Evolutionary conservation across 2,888 invertebrate species (phyloP), one percentile per base, ranked within the genome.

Genomic region (Melikaiella ostensackeni): DNA sequence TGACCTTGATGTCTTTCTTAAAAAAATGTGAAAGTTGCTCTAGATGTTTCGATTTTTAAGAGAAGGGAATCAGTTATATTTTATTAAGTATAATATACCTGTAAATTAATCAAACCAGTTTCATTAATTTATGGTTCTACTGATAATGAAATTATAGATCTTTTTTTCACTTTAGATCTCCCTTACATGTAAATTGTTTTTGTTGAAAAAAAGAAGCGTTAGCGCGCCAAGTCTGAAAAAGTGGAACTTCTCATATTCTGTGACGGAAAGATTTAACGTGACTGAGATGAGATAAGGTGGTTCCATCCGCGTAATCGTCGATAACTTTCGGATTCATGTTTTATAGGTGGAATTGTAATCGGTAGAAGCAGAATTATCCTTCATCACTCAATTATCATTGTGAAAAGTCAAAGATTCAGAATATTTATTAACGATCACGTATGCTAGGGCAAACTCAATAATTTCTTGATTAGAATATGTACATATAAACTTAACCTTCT

Each of bases 231-330:
- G 50, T n/a, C n/a, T 50, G 19, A 57, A 24, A 57, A 24, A 24
- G 24, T 24, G 1, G 24, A 13, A 57, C 4, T 57, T 24, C 3
- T 57, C 21, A 30, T 30, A 30, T 30, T 30, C 11, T 55, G 57
- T 57, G 74, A 74, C 57, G 35, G 27, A 55, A 55, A 62, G 62
- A 50, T 35, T 24, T 9, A 24, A 21, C 63, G 24, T 66, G 33
- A 77, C 74, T 55, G 13, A 38, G 38, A 38, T 2, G 13, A 38
- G 62, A 74, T 77, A 77, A 57, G 57, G 13, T 9, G 21, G 57
- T 57, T 24, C n/a, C 57, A 77, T 74, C 61, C 62, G 50, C 75
- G 59, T 75, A 75, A 75, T 77, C 55, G 75, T 75, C 63, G 62
- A 78, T 75, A 75, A 75, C 75, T 59, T 33, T 16, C 27, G 30